A percentile compares a stretch with the other conserved stretches of the same genome.
These are phyloP conservation scores for Toxonevra muliebris DNA, from an alignment of 2,888 invertebrate genomes.

Conservation along the genomic window DNA sequence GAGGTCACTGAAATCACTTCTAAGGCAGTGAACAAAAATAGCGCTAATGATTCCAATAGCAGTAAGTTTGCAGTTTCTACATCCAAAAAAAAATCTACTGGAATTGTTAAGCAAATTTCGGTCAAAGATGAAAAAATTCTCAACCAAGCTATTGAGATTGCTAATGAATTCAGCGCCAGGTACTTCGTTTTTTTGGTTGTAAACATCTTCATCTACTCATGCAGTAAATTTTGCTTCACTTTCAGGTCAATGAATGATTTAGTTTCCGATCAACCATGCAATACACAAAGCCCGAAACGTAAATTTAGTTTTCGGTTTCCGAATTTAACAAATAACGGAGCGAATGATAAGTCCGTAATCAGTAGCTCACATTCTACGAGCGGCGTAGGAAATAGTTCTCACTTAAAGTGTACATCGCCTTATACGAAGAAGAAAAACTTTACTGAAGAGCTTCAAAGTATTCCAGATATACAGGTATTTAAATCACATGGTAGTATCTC, in stretches of 20 bases:
- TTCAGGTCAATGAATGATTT: conserved; percentile 71
- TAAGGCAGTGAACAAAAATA: conserved; percentile 55
- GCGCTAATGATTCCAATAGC: conserved; percentile 54
- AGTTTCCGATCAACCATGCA: conserved; percentile 66
- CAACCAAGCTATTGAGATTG: conserved; percentile 92
- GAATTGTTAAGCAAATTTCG: conserved; percentile 87
- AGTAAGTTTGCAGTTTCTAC: conserved; percentile 47
- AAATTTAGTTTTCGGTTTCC: conserved; percentile 83
- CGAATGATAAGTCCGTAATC: conserved; percentile 46
- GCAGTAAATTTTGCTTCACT: neutral
- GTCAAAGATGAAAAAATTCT: conserved; percentile 91
- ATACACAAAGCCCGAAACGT: conserved; percentile 76
- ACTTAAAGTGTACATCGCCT: conserved; percentile 63
- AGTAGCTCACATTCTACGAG: conserved; percentile 31
- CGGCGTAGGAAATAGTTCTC: conserved; percentile 44
- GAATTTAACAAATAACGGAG: conserved; percentile 55
- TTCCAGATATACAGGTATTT: conserved; percentile 87
- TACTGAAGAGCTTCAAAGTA: conserved; percentile 85
- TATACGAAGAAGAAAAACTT: conserved; percentile 77
- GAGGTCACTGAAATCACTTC: conserved; percentile 74
- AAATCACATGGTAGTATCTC: too few species aligned
- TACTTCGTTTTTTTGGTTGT: conserved; percentile 49
- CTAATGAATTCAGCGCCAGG: conserved; percentile 87
- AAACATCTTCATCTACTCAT: neutral
- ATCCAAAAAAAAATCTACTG: conserved; percentile 61